These are phyloP conservation scores for Cartodere bifasciata DNA, from an alignment of 2,888 invertebrate species.

Conservation along the genomic window DNA sequence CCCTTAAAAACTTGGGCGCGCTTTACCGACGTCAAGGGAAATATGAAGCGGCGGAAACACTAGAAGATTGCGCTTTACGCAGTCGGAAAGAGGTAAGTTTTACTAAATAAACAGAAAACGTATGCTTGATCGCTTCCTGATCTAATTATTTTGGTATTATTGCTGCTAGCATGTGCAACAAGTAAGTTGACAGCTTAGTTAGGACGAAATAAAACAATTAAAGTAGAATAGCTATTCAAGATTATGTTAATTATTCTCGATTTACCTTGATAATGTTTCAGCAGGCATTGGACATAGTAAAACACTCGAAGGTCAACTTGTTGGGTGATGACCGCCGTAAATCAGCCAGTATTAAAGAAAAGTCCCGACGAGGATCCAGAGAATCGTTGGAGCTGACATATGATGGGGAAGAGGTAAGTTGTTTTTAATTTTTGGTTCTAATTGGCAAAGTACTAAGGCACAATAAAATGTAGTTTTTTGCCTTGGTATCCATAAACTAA, in stretches of 20 bases:
- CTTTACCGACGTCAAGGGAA: slow-evolving; percentile 97
- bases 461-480: too few relatives aligned
- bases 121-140: not conserved
- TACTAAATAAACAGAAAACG: too few relatives aligned
- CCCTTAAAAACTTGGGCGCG: slow-evolving; percentile 95
- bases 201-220: too few relatives aligned
- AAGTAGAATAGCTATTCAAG: not conserved
- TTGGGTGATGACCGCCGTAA: slow-evolving; percentile 46
- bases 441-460: not conserved
- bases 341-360: slow-evolving; percentile 33
- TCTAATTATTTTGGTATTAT: slow-evolving; percentile 20
- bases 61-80: slow-evolving; percentile 95
- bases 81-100: slow-evolving; percentile 81
- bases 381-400: slow-evolving; percentile 62
- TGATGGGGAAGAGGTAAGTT: slow-evolving; percentile 59
- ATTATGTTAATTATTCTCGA: not conserved
- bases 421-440: not conserved
- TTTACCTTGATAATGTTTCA: slow-evolving; percentile 7
- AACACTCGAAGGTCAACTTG: slow-evolving; percentile 76
- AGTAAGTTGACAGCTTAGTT: slow-evolving; percentile 42
- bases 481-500: too few relatives aligned
- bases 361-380: slow-evolving; percentile 55
- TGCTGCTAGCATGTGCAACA: slow-evolving; percentile 50
- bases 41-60: slow-evolving; percentile 97
- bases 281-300: slow-evolving; percentile 84